Evolutionary conservation across 2,888 invertebrate species (phyloP).

Genomic region (Chromoteleia sp.): DNA sequence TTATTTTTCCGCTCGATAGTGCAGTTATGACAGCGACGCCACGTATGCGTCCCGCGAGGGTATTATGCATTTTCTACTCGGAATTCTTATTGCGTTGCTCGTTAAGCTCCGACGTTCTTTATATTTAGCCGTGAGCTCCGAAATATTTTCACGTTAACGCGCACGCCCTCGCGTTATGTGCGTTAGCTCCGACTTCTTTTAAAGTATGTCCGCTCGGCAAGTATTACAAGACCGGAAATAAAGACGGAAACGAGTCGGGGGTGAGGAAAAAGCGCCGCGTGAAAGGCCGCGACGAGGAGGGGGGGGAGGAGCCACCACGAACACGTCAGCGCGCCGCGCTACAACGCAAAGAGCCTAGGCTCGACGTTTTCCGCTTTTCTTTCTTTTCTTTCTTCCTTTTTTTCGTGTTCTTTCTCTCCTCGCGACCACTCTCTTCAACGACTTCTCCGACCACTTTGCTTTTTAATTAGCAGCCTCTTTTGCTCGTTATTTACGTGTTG

Average conservation of each 20-base stretch:
- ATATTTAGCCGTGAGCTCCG: conserved; percentile 68
- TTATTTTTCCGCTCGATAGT: conserved; percentile 62
- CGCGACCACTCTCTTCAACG: conserved; percentile 12
- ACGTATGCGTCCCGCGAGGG: conserved; percentile 52
- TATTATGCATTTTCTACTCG: conserved; percentile 67
- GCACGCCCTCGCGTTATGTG: conserved; percentile 64
- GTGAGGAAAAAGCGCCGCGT: conserved; percentile 14
- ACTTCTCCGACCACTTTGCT: conserved; percentile 56
- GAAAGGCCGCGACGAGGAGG: neutral
- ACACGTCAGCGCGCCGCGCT: conserved; percentile 5
- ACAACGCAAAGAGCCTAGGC: conserved; percentile 9
- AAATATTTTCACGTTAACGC: conserved; percentile 67
- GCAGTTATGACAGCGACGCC: conserved; percentile 63
- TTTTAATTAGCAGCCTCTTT: conserved; percentile 61
- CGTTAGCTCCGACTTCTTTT: conserved; percentile 60
- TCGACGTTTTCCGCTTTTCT: neutral
- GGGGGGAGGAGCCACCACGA: neutral
- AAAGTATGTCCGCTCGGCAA: conserved; percentile 59
- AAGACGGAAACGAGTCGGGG: conserved; percentile 26
- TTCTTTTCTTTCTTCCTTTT: conserved; percentile 4
- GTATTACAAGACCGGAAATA: conserved; percentile 57
- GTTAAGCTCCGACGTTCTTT: conserved; percentile 68
- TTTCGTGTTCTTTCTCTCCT: conserved; percentile 8
- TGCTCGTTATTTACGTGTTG: conserved; percentile 40
- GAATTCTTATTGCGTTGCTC: conserved; percentile 68